Base-by-base conservation (phyloP, 2,113 vertebrate genomes). In the Cyanistes caeruleus region DNA sequence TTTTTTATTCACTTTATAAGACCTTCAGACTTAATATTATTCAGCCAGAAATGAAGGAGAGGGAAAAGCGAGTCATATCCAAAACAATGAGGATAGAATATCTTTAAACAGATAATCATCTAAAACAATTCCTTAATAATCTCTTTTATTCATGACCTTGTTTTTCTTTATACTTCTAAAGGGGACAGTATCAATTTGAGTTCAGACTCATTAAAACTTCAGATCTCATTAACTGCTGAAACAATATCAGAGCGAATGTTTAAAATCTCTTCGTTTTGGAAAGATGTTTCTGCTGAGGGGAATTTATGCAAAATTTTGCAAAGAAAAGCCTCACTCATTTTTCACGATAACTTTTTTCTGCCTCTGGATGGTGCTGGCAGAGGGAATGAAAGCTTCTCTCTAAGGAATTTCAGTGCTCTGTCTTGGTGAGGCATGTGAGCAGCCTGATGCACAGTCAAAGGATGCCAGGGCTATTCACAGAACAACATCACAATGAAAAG, bases 281-380 rank as follows among this genome's bases (percentile, higher is more conserved):
- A 76, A 53, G 21, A 64, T 59, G 19, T 84, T 87, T 81, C 49
- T 82, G 23, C 31, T 73, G 23, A 64, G n/a, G 30, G 15, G 22
- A 89, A 84, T 89, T 70, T 25, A 81, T 58, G 22, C 39, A 43
- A 90, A 73, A 84, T 82, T 84, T 90, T 89, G 51, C n/a, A 49
- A 67, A 70, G 48, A 84, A 69, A 80, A 81, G 17, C 9, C 11
- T 63, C 62, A 41, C 5, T 87, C 46, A 35, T 80, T 86, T 91
- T 88, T 90, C 63, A 86, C 56, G 58, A 62, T 69, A 90, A 69
- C 9, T 60, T 80, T 84, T 91, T 88, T 24, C 86, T 89, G 59
- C 63, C 92, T 93, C 94, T 84, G 85, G 79, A 92, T 91, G 74
- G 65, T 92, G 72, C 79, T 88, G 62, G 67, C 75, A 88, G 58